phyloP scores from a whole-genome alignment of 2,888 invertebrate genomes.

The Helicoverpa assulta region DNA sequence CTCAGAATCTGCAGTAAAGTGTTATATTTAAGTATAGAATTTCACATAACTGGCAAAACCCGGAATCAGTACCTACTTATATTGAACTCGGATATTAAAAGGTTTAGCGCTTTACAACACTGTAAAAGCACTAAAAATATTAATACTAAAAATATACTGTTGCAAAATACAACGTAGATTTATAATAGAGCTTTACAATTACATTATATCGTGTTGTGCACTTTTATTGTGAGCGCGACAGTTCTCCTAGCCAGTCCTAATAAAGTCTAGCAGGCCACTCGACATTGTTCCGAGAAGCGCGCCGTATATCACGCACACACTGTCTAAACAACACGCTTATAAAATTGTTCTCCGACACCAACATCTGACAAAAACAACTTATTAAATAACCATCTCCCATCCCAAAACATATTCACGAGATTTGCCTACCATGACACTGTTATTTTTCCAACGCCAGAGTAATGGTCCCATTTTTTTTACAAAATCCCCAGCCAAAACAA shows the following conservation, averaged over 20 bases:
- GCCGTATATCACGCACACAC: constrained; percentile 32
- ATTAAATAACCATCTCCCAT: constrained; percentile 45
- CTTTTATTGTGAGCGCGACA: constrained; percentile 2
- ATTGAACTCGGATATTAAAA: too few species aligned
- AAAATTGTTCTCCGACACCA: constrained; percentile 53
- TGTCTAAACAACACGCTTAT: constrained; percentile 59
- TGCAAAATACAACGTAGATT: not conserved
- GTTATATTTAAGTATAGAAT: too few species aligned
- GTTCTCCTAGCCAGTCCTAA: not conserved
- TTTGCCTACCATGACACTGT: constrained; percentile 43
- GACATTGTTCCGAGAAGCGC: constrained; percentile 26
- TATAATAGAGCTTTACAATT: not conserved
- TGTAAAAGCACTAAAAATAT: too few species aligned
- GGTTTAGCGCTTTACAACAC: too few species aligned
- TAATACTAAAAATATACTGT: not conserved
- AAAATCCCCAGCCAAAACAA: constrained; percentile 59
- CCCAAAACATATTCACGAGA: constrained; percentile 55
- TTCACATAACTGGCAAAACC: too few species aligned
- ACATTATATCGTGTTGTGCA: not conserved
- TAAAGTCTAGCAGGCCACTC: constrained; percentile 12
- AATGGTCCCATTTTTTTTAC: constrained; percentile 38
- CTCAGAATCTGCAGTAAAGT: too few species aligned
- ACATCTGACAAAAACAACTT: constrained; percentile 52
- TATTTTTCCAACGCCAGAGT: constrained; percentile 53
- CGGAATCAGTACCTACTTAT: too few species aligned